Conservation (phyloP, 2,113 vertebrate species). For the Beaufortia kweichowensis region DNA sequence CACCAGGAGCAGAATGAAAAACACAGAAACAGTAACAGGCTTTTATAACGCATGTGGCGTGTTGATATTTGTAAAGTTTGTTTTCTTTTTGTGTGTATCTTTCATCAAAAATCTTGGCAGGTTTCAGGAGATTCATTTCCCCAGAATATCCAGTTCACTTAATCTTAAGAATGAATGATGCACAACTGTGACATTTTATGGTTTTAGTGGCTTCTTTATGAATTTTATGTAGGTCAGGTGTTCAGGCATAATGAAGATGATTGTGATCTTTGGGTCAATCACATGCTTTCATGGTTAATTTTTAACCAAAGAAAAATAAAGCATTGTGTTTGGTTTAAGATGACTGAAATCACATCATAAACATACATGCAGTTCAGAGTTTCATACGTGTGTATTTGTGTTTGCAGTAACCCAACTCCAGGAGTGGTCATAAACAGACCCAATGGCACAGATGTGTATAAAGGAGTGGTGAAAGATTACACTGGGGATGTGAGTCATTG, state of each 20-base stretch:
- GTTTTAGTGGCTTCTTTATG: background rate
- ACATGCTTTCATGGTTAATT: background rate
- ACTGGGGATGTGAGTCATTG: slow-evolving; percentile 76
- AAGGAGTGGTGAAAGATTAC: slow-evolving; percentile 90
- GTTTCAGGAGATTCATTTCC: too few relatives aligned
- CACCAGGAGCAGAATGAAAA: background rate
- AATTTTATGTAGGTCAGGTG: slow-evolving; percentile 14
- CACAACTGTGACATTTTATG: background rate
- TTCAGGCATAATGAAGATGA: background rate
- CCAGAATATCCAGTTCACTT: too few relatives aligned
- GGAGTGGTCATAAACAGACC: slow-evolving; percentile 91
- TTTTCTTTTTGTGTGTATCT: too few relatives aligned
- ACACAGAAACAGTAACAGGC: background rate
- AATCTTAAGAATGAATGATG: background rate
- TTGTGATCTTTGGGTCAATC: background rate
- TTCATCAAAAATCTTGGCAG: too few relatives aligned
- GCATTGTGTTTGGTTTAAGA: too few relatives aligned
- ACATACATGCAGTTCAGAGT: background rate
- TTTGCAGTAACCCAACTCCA: slow-evolving; percentile 87
- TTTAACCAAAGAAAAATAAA: background rate
- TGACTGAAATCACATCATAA: too few relatives aligned
- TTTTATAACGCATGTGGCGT: background rate
- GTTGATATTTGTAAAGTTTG: background rate
- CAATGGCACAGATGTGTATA: slow-evolving; percentile 91
- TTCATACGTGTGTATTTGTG: slow-evolving; percentile 50